These are phyloP conservation scores for Sphinx pinastri DNA, from an alignment of 2,888 invertebrate genomes.

Conservation along the genomic window DNA sequence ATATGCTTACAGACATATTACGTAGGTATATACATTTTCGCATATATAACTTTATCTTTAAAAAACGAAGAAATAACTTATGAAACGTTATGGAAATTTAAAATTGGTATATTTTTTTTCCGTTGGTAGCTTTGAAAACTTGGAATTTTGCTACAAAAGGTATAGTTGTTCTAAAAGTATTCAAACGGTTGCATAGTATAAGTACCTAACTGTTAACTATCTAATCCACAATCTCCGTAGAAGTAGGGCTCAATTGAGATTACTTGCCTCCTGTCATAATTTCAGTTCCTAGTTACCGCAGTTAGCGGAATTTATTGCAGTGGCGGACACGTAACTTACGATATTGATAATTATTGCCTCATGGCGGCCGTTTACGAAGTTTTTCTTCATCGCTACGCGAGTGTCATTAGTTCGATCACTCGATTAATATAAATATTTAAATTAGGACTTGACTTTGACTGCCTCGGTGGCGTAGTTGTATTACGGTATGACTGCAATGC, in stretches of 20 bases:
- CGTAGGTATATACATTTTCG: too few relatives aligned
- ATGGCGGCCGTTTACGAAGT: conserved; percentile 1
- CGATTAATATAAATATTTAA: too few relatives aligned
- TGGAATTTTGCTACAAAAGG: not conserved
- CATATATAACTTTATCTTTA: too few relatives aligned
- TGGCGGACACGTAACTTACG: conserved; percentile 13
- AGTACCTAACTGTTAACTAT: conserved; percentile 1
- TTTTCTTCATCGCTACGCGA: conserved; percentile 6
- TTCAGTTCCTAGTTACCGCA: conserved; percentile 23
- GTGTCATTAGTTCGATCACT: too few relatives aligned
- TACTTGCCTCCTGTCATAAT: conserved; percentile 22
- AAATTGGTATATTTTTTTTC: too few relatives aligned
- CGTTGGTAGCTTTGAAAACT: too few relatives aligned
- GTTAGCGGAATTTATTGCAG: conserved; percentile 21
- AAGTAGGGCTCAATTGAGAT: conserved; percentile 22
- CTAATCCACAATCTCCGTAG: conserved; percentile 11
- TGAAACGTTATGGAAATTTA: too few relatives aligned
- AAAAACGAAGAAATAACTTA: too few relatives aligned
- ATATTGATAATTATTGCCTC: conserved; percentile 22
- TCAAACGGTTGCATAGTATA: not conserved
- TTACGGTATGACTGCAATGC: too few relatives aligned
- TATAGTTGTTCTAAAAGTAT: not conserved
- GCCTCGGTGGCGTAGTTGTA: too few relatives aligned
- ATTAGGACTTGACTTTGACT: too few relatives aligned
- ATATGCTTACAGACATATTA: too few relatives aligned